A percentile compares a stretch with the other conserved stretches of the same genome.
These are phyloP conservation scores for Vicugna pacos DNA, from an alignment of 2,113 vertebrate genomes.

Conservation along the genomic window DNA sequence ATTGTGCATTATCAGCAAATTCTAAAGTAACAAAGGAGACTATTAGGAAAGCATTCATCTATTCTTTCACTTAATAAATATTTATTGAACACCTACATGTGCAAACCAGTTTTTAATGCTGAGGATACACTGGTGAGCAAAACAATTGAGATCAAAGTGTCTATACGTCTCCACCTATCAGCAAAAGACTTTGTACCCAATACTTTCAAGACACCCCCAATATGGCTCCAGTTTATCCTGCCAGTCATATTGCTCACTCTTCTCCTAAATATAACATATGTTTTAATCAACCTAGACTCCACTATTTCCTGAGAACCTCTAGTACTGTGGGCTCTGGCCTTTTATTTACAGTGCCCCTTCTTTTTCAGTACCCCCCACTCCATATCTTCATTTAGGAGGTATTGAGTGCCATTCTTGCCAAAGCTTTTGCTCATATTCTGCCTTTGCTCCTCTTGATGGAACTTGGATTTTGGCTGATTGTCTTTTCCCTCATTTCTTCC, in stretches of 20 bases:
- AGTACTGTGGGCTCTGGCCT: neutral
- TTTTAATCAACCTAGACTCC: neutral
- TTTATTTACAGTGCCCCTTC: neutral
- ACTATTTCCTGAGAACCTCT: neutral
- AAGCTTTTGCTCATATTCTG: neutral
- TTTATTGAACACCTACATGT: neutral
- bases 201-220: neutral
- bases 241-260: neutral
- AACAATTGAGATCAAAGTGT: neutral
- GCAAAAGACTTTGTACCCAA: neutral
- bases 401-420: neutral
- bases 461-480: neutral
- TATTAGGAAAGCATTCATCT: neutral
- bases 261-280: neutral
- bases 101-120: neutral
- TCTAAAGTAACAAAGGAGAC: constrained; percentile 22
- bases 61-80: neutral
- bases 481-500: neutral
- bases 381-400: neutral
- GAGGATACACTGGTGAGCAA: neutral
- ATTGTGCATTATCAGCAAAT: neutral
- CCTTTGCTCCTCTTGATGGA: neutral
- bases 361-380: neutral
- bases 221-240: neutral
- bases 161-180: neutral